Percentiles rank a stretch among this genome's conserved stretches.
Conservation (phyloP, 2,113 vertebrate genomes). For the Catagonus wagneri region DNA sequence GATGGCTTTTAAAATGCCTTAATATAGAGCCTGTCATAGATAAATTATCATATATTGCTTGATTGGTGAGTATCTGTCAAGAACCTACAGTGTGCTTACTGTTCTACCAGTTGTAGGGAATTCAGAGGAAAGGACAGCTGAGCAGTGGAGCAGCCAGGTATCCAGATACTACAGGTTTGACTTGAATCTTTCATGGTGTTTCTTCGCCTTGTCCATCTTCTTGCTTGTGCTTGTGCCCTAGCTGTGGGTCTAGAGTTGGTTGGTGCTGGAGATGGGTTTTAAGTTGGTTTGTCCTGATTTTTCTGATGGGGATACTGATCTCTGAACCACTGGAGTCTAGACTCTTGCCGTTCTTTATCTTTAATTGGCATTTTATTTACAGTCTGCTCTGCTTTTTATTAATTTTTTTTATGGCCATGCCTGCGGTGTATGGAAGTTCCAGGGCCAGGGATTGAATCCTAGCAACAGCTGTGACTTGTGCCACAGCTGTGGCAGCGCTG, state of each 20-base stretch:
- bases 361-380: neutral
- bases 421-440: too few relatives aligned
- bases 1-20: neutral
- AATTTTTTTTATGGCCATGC: neutral
- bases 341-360: neutral
- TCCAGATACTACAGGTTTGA: neutral
- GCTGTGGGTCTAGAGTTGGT: neutral
- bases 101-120: neutral
- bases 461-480: too few relatives aligned
- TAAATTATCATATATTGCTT: neutral
- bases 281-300: neutral
- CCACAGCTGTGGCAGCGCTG: too few relatives aligned
- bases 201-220: neutral
- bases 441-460: too few relatives aligned
- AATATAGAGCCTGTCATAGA: neutral
- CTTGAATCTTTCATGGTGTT: neutral
- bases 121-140: neutral
- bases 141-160: accelerated
- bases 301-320: neutral
- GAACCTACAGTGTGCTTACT: neutral
- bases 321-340: neutral
- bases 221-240: neutral
- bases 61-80: neutral
- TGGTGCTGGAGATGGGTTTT: neutral
- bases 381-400: conserved; percentile 4